These are phyloP conservation scores for Philonicus albiceps DNA, from an alignment of 2,888 invertebrate genomes.

Conservation along the genomic window DNA sequence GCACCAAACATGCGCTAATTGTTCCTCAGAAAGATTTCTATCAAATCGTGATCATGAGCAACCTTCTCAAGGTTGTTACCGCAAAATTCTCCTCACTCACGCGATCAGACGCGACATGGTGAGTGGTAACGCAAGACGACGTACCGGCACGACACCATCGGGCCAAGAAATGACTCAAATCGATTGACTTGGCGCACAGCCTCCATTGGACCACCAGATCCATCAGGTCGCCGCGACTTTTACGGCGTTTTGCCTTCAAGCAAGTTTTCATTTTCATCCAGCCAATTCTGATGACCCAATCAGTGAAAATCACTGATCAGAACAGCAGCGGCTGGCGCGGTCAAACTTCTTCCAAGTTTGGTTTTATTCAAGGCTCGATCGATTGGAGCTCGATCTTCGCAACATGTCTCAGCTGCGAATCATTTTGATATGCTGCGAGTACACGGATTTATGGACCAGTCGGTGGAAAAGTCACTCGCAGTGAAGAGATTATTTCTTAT, in stretches of 20 bases:
- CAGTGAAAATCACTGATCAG: neutral
- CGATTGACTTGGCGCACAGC: neutral
- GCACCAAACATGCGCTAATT: neutral
- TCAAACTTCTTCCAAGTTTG: neutral
- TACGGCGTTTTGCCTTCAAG: slow-evolving; percentile 4
- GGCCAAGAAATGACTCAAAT: neutral
- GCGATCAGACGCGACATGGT: neutral
- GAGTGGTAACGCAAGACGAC: neutral
- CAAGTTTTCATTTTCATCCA: neutral
- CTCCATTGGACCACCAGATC: neutral
- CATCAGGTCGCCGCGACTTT: neutral
- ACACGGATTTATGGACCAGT: neutral
- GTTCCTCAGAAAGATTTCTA: neutral
- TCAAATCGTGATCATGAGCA: neutral
- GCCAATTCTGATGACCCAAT: neutral
- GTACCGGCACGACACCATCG: neutral
- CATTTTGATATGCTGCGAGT: neutral
- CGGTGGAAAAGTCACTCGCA: neutral
- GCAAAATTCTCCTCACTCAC: neutral
- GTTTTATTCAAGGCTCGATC: neutral
- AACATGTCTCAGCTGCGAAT: neutral
- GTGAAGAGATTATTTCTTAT: neutral
- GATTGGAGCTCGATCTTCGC: neutral
- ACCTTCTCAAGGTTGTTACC: neutral
- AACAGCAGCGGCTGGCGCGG: neutral